These are phyloP conservation scores for Cryptocephalus moraei DNA, from an alignment of 2,888 invertebrate species.

Conservation along the genomic window DNA sequence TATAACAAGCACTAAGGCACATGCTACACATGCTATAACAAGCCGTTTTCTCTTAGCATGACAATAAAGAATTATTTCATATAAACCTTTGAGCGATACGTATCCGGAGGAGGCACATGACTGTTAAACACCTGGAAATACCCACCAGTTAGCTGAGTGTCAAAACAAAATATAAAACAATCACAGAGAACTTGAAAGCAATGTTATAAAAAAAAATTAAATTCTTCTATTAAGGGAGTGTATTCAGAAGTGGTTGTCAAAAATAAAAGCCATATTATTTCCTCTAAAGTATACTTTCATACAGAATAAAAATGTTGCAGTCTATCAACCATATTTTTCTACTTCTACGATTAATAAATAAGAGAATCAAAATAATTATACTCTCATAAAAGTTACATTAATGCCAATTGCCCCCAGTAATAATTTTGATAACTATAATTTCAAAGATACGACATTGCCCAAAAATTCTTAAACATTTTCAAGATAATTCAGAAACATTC, in stretches of 20 bases:
- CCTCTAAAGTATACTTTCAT: not conserved
- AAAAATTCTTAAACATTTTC: no score
- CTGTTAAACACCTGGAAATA: conserved; percentile 87
- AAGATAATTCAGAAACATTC: no score
- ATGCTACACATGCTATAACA: conserved; percentile 29
- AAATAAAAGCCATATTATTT: conserved; percentile 12
- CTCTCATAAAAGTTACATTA: no score
- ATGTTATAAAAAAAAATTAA: conserved; percentile 4
- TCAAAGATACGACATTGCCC: no score
- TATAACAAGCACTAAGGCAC: conserved; percentile 20
- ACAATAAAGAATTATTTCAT: conserved; percentile 37
- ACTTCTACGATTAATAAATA: no score
- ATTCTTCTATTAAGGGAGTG: no score
- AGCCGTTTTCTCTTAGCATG: conserved; percentile 25
- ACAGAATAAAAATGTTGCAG: no score
- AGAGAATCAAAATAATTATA: no score
- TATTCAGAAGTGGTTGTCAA: conserved; percentile 7
- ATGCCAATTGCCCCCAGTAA: no score
- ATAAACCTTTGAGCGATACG: conserved; percentile 86
- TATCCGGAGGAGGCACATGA: conserved; percentile 88
- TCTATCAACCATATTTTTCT: no score
- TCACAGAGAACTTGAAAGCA: conserved; percentile 6
- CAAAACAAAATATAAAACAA: conserved; percentile 10
- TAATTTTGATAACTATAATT: no score
- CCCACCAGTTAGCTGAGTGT: conserved; percentile 28